Evolutionary conservation across 2,888 invertebrate species (phyloP).

Genomic region (Temnothorax ravouxi): DNA sequence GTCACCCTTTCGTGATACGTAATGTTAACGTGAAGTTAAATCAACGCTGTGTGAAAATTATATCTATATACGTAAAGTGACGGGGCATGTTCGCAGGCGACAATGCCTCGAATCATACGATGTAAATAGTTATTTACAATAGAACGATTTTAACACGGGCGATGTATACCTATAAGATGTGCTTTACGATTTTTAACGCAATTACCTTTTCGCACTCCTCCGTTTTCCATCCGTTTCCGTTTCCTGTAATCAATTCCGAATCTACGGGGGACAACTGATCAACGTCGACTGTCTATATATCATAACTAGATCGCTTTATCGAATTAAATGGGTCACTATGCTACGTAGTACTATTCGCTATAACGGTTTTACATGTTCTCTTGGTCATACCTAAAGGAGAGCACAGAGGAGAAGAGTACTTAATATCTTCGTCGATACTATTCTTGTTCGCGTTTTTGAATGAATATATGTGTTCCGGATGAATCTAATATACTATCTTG

Average conservation of each 20-base stretch:
- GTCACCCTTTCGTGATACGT: constrained; percentile 41
- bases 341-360: constrained; percentile 44
- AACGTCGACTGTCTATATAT: constrained; percentile 61
- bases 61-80: constrained; percentile 51
- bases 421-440: constrained; percentile 59
- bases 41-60: constrained; percentile 62
- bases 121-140: constrained; percentile 63
- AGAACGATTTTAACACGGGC: constrained; percentile 29
- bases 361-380: constrained; percentile 46
- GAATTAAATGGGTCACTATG: constrained; percentile 56
- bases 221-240: background rate
- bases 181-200: constrained; percentile 8
- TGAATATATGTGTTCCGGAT: background rate
- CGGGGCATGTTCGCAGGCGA: background rate
- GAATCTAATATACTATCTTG: constrained; percentile 16
- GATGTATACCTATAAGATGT: constrained; percentile 2
- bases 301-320: constrained; percentile 56
- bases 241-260: background rate
- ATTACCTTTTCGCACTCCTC: constrained; percentile 9
- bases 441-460: background rate
- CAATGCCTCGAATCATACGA: constrained; percentile 56
- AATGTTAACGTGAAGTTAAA: constrained; percentile 34
- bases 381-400: constrained; percentile 71
- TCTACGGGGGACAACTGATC: background rate
- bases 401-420: constrained; percentile 72